phyloP scores from a whole-genome alignment of 2,888 invertebrate genomes.

The Cryptocheilus praepositus region DNA sequence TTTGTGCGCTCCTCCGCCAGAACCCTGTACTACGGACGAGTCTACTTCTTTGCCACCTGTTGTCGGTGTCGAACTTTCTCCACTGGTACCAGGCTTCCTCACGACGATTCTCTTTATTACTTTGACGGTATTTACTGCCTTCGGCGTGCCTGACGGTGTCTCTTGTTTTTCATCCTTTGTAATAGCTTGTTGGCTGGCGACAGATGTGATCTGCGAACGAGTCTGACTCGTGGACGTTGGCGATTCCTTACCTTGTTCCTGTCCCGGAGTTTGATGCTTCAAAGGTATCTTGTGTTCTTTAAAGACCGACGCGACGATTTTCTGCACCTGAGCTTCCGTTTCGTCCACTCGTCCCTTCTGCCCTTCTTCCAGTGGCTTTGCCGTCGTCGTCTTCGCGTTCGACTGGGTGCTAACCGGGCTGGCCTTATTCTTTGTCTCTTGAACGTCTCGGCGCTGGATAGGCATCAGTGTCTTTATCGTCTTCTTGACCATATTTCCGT shows the following conservation, averaged over 20 bases:
- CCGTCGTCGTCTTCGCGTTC: constrained; percentile 32
- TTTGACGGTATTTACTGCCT: constrained; percentile 67
- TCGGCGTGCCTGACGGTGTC: constrained; percentile 34
- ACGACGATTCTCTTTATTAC: constrained; percentile 72
- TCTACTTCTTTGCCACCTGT: constrained; percentile 51
- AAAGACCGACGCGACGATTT: constrained; percentile 72
- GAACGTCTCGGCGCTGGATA: constrained; percentile 63
- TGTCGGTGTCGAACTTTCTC: constrained; percentile 45
- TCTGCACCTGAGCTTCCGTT: constrained; percentile 72
- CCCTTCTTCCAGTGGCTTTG: constrained; percentile 46
- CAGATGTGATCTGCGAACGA: constrained; percentile 23
- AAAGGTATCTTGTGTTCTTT: constrained; percentile 72
- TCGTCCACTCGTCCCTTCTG: constrained; percentile 61
- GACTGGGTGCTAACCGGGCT: constrained; percentile 21
- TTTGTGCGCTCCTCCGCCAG: constrained; percentile 52
- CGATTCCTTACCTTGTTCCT: constrained; percentile 56
- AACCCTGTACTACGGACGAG: constrained; percentile 7
- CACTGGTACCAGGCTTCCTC: constrained; percentile 59
- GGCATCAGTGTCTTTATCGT: constrained; percentile 73
- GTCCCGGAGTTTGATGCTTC: constrained; percentile 60
- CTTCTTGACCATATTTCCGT: constrained; percentile 71
- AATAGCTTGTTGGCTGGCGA: constrained; percentile 22
- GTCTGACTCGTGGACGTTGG: constrained; percentile 27
- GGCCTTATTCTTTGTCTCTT: constrained; percentile 45
- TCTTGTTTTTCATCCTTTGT: constrained; percentile 42